Percentiles rank a stretch among this genome's conserved stretches.
Evolutionary conservation across 2,888 invertebrate species (phyloP).

Genomic region (Polydrusus cervinus): DNA sequence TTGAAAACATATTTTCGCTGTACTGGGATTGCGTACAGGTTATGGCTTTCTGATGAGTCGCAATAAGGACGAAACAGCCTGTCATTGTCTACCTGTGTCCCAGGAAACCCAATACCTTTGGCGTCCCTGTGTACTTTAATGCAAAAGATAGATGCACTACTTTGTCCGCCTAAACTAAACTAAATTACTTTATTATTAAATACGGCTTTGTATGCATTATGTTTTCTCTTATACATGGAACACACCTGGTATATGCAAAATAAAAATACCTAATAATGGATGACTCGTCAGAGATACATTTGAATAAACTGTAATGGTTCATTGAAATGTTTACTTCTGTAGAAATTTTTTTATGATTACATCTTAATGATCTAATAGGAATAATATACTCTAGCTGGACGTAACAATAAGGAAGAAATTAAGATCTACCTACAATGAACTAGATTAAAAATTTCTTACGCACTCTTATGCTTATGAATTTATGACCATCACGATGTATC

Average conservation of each 20-base stretch:
- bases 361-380: slow-evolving; percentile 50
- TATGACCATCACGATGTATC: neutral
- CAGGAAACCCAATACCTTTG: too few species aligned
- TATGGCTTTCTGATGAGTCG: too few species aligned
- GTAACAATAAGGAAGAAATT: slow-evolving; percentile 45
- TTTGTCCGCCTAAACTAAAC: too few species aligned
- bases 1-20: too few species aligned
- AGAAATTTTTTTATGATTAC: slow-evolving; percentile 43
- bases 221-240: neutral
- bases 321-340: slow-evolving; percentile 45
- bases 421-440: slow-evolving; percentile 28
- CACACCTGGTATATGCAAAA: slow-evolving; percentile 25
- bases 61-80: too few species aligned
- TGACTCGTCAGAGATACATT: slow-evolving; percentile 28
- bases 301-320: slow-evolving; percentile 43
- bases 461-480: neutral
- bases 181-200: too few species aligned
- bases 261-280: slow-evolving; percentile 5
- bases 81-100: too few species aligned
- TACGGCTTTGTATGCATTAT: too few species aligned
- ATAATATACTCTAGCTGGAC: slow-evolving; percentile 35
- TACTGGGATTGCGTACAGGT: too few species aligned
- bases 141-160: too few species aligned
- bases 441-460: slow-evolving; percentile 24
- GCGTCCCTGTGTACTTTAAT: too few species aligned